These are phyloP conservation scores for Hecatera dysodea DNA, from an alignment of 2,888 invertebrate genomes.

Conservation along the genomic window DNA sequence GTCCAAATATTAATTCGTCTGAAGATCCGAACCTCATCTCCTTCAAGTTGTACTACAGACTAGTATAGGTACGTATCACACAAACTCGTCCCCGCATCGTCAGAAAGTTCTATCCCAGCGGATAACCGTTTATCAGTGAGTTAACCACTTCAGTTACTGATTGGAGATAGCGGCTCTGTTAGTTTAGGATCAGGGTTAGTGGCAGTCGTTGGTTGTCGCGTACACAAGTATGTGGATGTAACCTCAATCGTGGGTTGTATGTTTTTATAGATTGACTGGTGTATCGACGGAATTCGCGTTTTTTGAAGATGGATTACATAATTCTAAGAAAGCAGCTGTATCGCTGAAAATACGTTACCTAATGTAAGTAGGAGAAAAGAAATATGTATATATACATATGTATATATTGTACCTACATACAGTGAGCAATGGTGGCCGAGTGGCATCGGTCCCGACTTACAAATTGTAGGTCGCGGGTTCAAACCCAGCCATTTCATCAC, in stretches of 20 bases:
- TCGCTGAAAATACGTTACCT: no score
- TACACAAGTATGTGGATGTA: slow-evolving; percentile 22
- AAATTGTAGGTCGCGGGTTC: no score
- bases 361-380: no score
- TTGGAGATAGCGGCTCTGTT: slow-evolving; percentile 57
- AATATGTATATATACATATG: no score
- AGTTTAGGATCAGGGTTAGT: slow-evolving; percentile 52
- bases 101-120: slow-evolving; percentile 48
- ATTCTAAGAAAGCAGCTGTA: no score
- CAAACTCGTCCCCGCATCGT: slow-evolving; percentile 10
- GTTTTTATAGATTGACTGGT: slow-evolving; percentile 4
- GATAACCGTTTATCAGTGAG: slow-evolving; percentile 60
- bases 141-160: slow-evolving; percentile 60
- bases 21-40: slow-evolving; percentile 27
- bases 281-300: background rate
- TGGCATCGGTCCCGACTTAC: no score
- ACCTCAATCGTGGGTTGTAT: slow-evolving; percentile 26
- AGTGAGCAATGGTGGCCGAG: no score
- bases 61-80: slow-evolving; percentile 9
- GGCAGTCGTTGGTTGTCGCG: slow-evolving; percentile 29
- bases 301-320: background rate
- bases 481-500: no score
- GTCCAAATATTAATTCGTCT: slow-evolving; percentile 15
- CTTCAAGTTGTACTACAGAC: background rate
- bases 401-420: no score